Conservation (phyloP, 1,140 invertebrate genomes). For the honey bee (Apis mellifera) region DNA sequence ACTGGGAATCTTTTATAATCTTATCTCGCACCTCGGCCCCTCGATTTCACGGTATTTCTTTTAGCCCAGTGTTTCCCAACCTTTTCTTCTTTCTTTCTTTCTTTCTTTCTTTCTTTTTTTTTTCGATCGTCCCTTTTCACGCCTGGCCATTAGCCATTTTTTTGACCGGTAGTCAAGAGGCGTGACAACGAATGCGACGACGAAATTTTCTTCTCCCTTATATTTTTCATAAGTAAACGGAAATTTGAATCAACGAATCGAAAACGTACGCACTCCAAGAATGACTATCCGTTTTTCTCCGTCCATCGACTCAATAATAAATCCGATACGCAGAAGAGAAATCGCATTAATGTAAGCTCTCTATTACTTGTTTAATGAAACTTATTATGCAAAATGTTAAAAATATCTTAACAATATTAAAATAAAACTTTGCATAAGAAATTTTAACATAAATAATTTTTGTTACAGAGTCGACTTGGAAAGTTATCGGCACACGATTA, state of each 20-base stretch:
- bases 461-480: slow-evolving; percentile 33
- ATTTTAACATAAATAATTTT: not conserved
- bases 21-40: slow-evolving; percentile 20
- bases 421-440: not conserved
- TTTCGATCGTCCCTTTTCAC: not conserved
- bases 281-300: slow-evolving; percentile 61
- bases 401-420: slow-evolving; percentile 10
- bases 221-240: too few species aligned
- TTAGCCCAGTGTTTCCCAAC: not conserved
- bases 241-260: slow-evolving; percentile 35
- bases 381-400: slow-evolving; percentile 27
- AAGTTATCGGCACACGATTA: not conserved
- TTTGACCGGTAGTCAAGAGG: too few species aligned
- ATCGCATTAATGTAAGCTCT: slow-evolving; percentile 47
- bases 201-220: too few species aligned
- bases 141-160: too few species aligned
- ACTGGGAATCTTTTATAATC: slow-evolving; percentile 40
- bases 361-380: not conserved
- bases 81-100: too few species aligned
- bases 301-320: slow-evolving; percentile 36
- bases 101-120: too few species aligned
- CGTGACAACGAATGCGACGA: too few species aligned
- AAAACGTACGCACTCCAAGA: slow-evolving; percentile 60
- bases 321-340: slow-evolving; percentile 43
- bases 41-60: not conserved